Percentiles rank a stretch among this genome's conserved stretches.
These are phyloP conservation scores for Aphelocoma coerulescens DNA, from an alignment of 2,113 vertebrate genomes.

Conservation along the genomic window DNA sequence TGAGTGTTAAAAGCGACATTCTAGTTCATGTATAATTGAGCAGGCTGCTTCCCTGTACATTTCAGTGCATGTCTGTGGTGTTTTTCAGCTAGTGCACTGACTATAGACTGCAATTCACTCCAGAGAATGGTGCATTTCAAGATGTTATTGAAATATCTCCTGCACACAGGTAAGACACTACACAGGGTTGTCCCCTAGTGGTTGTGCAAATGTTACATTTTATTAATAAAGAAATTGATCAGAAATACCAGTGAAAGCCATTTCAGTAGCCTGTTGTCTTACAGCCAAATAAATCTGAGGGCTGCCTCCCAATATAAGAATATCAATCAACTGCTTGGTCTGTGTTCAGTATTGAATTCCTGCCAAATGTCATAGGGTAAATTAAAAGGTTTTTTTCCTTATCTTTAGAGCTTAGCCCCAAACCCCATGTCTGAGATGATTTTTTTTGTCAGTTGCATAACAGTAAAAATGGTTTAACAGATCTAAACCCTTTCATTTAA, in stretches of 20 bases:
- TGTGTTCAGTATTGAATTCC: background rate
- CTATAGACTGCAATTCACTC: background rate
- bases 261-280: background rate
- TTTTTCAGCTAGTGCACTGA: background rate
- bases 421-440: background rate
- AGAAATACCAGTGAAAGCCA: background rate
- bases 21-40: background rate
- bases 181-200: background rate
- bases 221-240: background rate
- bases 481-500: conserved; percentile 34
- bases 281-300: background rate
- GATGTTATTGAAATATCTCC: background rate
- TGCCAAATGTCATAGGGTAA: conserved; percentile 18
- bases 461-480: conserved; percentile 29
- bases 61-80: background rate
- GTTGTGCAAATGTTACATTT: background rate
- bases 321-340: background rate
- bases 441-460: conserved; percentile 34
- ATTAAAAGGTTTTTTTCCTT: conserved; percentile 32
- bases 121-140: background rate
- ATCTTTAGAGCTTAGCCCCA: conserved; percentile 33
- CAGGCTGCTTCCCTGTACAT: background rate
- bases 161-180: background rate
- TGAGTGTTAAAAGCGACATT: background rate
- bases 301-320: background rate